Evolutionary conservation across 2,113 vertebrate genomes (phyloP).

Genomic region (Sorex fumeus): DNA sequence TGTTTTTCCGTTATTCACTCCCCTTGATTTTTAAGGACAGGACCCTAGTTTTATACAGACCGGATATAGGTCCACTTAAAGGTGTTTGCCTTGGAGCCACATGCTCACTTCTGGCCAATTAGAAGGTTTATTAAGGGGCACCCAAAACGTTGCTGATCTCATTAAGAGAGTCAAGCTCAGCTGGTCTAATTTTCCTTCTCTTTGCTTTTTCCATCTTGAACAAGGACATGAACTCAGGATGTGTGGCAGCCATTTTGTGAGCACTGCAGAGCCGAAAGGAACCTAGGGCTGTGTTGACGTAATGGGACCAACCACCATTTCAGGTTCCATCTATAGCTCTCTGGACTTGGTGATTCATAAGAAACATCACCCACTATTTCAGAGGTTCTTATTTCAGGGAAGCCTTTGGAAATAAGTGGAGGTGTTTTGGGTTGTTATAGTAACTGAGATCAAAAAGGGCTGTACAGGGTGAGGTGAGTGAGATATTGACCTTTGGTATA

Average conservation of each 20-base stretch:
- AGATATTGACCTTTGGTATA: not conserved
- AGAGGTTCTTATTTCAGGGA: slow-evolving; percentile 7
- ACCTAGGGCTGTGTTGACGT: not conserved
- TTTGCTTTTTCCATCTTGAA: slow-evolving; percentile 12
- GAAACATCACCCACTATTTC: slow-evolving; percentile 40
- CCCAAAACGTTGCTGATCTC: slow-evolving; percentile 35
- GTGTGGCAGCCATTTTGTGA: slow-evolving; percentile 44
- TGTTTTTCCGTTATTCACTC: slow-evolving; percentile 49
- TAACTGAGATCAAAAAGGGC: not conserved
- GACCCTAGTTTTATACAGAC: slow-evolving; percentile 29
- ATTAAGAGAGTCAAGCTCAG: slow-evolving; percentile 12
- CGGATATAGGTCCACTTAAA: slow-evolving; percentile 21
- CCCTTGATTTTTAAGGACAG: not conserved
- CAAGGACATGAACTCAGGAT: slow-evolving; percentile 1
- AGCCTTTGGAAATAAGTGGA: slow-evolving; percentile 39
- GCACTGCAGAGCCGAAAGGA: not conserved
- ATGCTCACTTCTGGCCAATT: slow-evolving; percentile 48
- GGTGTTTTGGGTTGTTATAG: slow-evolving; percentile 20
- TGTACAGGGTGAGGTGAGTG: not conserved
- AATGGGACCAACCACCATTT: not conserved
- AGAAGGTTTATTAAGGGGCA: slow-evolving; percentile 2
- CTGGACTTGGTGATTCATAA: slow-evolving; percentile 5
- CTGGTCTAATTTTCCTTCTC: slow-evolving; percentile 14
- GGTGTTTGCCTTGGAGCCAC: not conserved
- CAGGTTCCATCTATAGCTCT: not conserved